Evolutionary conservation across 2,797 vertebrate species (phyloP).

Genomic region (Rhabdophis nuchalis): DNA sequence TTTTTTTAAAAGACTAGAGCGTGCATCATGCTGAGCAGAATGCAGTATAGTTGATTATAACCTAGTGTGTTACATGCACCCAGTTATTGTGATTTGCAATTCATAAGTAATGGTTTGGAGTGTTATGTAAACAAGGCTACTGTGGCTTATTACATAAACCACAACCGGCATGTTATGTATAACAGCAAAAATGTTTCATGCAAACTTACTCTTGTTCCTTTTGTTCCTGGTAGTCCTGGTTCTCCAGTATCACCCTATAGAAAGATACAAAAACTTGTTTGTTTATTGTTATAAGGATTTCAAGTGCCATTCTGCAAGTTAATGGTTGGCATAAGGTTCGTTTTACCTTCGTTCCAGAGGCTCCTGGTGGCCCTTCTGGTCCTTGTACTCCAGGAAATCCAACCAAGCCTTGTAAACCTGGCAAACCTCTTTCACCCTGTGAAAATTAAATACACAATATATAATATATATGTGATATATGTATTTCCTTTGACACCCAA

Average conservation of each 20-base stretch:
- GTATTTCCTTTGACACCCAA: neutral
- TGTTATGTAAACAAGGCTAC: neutral
- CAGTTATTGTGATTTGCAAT: neutral
- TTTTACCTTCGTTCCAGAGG: conserved; percentile 85
- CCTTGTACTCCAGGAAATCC: conserved; percentile 96
- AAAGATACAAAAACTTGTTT: conserved; percentile 15
- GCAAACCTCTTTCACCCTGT: conserved; percentile 89
- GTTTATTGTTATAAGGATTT: neutral
- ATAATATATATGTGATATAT: neutral
- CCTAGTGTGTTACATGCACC: neutral
- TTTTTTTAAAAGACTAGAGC: neutral
- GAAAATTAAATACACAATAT: conserved; percentile 36
- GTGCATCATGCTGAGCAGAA: neutral
- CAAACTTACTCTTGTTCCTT: conserved; percentile 89
- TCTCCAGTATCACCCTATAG: conserved; percentile 84
- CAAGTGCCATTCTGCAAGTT: neutral
- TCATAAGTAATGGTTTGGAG: neutral
- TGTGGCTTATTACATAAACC: neutral
- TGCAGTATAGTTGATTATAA: neutral
- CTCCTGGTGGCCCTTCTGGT: conserved; percentile 85
- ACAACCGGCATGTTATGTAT: neutral
- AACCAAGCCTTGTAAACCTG: conserved; percentile 88
- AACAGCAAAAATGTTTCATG: neutral
- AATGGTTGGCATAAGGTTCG: neutral
- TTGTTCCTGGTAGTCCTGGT: conserved; percentile 82